Conservation (phyloP, 2,797 vertebrate genomes). For the Sebastes dallii region DNA sequence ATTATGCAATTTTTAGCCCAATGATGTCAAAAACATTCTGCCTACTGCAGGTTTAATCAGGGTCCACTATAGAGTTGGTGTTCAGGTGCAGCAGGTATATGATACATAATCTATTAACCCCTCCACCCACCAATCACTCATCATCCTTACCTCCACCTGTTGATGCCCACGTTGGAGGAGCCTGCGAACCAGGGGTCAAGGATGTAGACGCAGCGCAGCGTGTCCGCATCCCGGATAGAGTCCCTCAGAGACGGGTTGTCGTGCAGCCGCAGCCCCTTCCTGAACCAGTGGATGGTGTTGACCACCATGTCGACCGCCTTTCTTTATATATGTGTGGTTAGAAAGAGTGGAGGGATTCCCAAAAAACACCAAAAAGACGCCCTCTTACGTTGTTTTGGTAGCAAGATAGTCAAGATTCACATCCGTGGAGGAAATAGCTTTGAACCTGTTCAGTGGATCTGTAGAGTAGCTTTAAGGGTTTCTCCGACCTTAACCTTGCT, state of each 20-base stretch:
- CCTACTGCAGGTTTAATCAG: neutral
- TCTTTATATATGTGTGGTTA: neutral
- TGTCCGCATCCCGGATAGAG: constrained; percentile 87
- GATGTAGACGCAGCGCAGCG: constrained; percentile 92
- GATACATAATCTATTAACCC: neutral
- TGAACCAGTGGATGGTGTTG: constrained; percentile 95
- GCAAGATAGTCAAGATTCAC: neutral
- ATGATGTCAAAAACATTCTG: too few relatives aligned
- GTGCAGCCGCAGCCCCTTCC: constrained; percentile 94
- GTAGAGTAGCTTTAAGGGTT: neutral
- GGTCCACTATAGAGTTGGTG: neutral
- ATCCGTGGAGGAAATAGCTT: neutral
- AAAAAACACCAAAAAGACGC: neutral
- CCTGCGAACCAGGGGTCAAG: constrained; percentile 97
- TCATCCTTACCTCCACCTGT: constrained; percentile 91
- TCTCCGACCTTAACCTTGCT: constrained; percentile 40
- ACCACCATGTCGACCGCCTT: constrained; percentile 82
- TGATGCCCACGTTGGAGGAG: constrained; percentile 95
- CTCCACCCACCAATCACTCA: neutral
- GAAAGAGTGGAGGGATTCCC: neutral
- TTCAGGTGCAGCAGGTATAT: neutral
- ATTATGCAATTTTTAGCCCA: too few relatives aligned
- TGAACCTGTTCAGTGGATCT: neutral
- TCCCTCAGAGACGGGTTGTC: constrained; percentile 92
- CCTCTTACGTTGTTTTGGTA: neutral